Base-by-base conservation (phyloP, 1,140 invertebrate species). In the Bathynomus jamesi region DNA sequence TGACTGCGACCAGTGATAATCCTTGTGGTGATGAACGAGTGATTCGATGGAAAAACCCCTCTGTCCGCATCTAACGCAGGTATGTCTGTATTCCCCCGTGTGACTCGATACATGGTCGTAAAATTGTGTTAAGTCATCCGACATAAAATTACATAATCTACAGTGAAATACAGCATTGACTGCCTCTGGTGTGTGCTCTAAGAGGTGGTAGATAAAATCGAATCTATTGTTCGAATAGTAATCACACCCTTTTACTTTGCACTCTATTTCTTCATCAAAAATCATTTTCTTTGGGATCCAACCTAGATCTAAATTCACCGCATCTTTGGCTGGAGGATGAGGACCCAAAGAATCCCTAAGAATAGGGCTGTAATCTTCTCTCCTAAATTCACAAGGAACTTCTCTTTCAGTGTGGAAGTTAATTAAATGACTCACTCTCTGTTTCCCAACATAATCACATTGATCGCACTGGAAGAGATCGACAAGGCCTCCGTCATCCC, bases 71-170 rank as follows among this genome's bases (percentile, higher is more conserved):
- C 83, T 79, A 7, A 81, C 82, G 80, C 89, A 90, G 3, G 79
- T 78, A 71, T 85, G 86, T 65, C 87, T 83, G 78, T 88, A 90
- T 80, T 91, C 89, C 0, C 89, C 89, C 0, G 89, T 91, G 71
- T 91, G 90, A 63, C 81, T 84, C n/a, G 85, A 86, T 17, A 89
- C 84, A 76, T 91, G 89, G 78, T 89, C 88, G 77, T 87, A 89
- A 76, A 88, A 87, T 13, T 81, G 79, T 77, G 86, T 80, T 17
- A 83, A 72, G 67, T 78, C 46, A 78, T 82, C 80, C 78, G 83
- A 79, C 80, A 82, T 74, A 71, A 82, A 78, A 78, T 79, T 72
- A 53, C 79, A 79, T 24, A 78, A 73, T 21, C 73, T 65, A 31
- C 79, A 79, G 69, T 75, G 72, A 24, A 68, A 75, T 27, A 69